phyloP scores from a whole-genome alignment of 37 sponge, comb jelly and placozoan species.

The Amphimedon queenslandica region DNA sequence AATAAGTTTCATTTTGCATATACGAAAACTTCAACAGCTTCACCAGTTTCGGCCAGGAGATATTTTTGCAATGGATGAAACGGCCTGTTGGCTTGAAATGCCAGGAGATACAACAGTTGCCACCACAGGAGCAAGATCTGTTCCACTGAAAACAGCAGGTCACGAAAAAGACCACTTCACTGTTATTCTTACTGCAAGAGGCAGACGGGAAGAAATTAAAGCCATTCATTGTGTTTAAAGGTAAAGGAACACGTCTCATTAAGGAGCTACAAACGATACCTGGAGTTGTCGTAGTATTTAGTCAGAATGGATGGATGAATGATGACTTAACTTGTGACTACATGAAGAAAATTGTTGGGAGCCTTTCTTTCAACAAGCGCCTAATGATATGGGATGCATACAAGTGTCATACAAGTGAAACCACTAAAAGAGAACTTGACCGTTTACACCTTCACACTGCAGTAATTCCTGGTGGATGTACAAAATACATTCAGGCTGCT shows the following conservation, averaged over 20 bases:
- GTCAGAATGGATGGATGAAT: too few species aligned
- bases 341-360: too few species aligned
- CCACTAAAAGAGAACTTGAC: neutral
- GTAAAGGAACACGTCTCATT: too few species aligned
- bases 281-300: too few species aligned
- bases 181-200: slow-evolving; percentile 25
- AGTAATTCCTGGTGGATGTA: slow-evolving; percentile 21
- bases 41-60: slow-evolving; percentile 7
- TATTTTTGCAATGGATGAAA: slow-evolving; percentile 54
- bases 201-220: slow-evolving; percentile 47
- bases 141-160: slow-evolving; percentile 37
- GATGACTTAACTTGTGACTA: too few species aligned
- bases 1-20: slow-evolving; percentile 20
- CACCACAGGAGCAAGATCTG: slow-evolving; percentile 9
- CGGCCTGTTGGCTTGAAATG: slow-evolving; percentile 55
- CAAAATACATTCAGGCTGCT: neutral
- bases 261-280: too few species aligned
- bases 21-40: too few species aligned
- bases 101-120: slow-evolving; percentile 31
- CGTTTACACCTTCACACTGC: slow-evolving; percentile 10
- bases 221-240: slow-evolving; percentile 47
- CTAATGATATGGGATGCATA: too few species aligned
- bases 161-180: slow-evolving; percentile 43
- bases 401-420: slow-evolving; percentile 5
- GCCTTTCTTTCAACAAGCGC: too few species aligned